Evolutionary conservation across 2,888 invertebrate species (phyloP).

Genomic region (Oscheius onirici): DNA sequence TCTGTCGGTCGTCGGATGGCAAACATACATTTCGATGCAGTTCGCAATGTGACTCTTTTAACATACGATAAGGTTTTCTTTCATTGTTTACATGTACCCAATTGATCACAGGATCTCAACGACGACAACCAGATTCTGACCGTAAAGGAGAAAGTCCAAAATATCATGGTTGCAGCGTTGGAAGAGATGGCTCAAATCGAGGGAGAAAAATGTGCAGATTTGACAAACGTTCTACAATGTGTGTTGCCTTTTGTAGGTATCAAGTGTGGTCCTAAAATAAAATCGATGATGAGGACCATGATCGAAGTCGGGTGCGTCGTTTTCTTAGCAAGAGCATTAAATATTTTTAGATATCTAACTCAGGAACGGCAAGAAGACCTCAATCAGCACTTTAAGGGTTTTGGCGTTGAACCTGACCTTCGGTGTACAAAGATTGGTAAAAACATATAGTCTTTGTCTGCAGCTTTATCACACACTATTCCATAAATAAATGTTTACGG

Average conservation of each 20-base stretch:
- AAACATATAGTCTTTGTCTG: constrained; percentile 24
- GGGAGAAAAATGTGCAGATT: constrained; percentile 44
- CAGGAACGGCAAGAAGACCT: constrained; percentile 44
- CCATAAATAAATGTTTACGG: constrained; percentile 18
- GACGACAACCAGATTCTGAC: constrained; percentile 46
- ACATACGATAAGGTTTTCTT: constrained; percentile 40
- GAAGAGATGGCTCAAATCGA: constrained; percentile 43
- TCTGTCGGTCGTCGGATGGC: constrained; percentile 47
- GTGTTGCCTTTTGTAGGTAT: constrained; percentile 42
- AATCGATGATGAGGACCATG: constrained; percentile 37
- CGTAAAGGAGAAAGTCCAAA: constrained; percentile 48
- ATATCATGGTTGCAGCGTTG: constrained; percentile 38
- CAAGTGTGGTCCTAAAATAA: constrained; percentile 44
- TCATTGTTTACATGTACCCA: background rate
- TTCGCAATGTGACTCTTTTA: constrained; percentile 38
- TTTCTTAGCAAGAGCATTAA: background rate
- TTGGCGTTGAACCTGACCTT: constrained; percentile 39
- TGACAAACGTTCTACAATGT: constrained; percentile 43
- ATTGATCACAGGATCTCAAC: constrained; percentile 40
- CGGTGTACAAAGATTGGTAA: constrained; percentile 40
- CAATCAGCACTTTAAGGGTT: constrained; percentile 47
- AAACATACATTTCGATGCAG: constrained; percentile 39
- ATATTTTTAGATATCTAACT: constrained; percentile 38
- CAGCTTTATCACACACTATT: constrained; percentile 1
- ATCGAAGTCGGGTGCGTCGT: constrained; percentile 43